These are phyloP conservation scores for Fratercula arctica DNA, from an alignment of 2,797 vertebrate species.

Conservation along the genomic window DNA sequence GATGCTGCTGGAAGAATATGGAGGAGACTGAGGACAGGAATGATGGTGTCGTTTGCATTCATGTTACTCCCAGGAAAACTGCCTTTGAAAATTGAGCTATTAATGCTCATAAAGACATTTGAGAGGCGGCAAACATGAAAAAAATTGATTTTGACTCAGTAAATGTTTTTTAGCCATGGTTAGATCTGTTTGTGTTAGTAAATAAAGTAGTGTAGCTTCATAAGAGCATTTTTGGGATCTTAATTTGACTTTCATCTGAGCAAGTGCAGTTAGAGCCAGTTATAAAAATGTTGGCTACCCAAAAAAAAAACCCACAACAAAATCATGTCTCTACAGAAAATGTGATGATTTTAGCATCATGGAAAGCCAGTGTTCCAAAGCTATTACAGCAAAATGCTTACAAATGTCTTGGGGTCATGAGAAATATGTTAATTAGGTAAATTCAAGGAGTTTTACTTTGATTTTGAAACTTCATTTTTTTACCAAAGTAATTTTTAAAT, in stretches of 20 bases:
- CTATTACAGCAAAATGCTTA: not conserved
- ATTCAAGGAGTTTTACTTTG: not conserved
- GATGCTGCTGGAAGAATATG: not conserved
- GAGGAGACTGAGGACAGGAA: not conserved
- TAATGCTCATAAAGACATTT: not conserved
- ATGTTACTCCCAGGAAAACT: not conserved
- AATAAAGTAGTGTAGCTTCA: not conserved
- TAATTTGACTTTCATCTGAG: not conserved
- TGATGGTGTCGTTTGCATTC: not conserved
- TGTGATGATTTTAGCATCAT: not conserved
- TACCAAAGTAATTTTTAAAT: not conserved
- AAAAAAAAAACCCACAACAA: not conserved
- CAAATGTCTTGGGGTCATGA: not conserved
- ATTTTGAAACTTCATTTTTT: not conserved
- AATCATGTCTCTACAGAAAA: not conserved
- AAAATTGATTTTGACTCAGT: not conserved
- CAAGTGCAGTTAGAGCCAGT: not conserved
- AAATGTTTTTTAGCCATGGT: not conserved
- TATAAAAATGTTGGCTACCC: not conserved
- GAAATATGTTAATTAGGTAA: not conserved
- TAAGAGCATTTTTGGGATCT: not conserved
- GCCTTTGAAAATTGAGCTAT: not conserved
- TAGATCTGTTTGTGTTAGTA: not conserved
- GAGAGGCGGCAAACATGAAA: not conserved
- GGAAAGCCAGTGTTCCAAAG: not conserved